A percentile compares a stretch with the other conserved stretches of the same genome.
Conservation (phyloP, 2,113 vertebrate species). For the Aix galericulata region DNA sequence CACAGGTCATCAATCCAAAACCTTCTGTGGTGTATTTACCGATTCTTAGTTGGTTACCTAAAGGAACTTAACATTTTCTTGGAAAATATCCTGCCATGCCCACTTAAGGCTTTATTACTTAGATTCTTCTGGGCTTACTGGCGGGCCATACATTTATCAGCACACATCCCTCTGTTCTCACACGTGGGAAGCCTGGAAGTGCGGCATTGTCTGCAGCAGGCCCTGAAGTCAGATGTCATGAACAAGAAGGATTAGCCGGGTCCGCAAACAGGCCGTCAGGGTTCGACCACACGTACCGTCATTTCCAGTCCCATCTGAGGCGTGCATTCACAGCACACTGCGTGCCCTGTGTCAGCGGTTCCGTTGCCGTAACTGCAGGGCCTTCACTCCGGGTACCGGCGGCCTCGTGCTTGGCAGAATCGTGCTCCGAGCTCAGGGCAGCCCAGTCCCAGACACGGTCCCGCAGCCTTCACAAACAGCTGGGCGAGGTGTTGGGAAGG, state of each 20-base stretch:
- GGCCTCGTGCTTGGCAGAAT: background rate
- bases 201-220: too few species aligned
- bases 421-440: background rate
- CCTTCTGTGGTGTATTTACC: accelerated
- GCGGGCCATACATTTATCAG: accelerated
- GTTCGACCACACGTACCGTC: background rate
- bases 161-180: accelerated
- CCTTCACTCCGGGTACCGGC: background rate
- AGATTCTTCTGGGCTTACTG: background rate
- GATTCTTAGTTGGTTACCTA: background rate
- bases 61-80: background rate
- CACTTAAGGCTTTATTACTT: background rate
- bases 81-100: accelerated
- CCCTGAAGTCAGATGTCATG: accelerated
- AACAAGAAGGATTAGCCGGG: background rate
- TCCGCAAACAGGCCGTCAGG: background rate
- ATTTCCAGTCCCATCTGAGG: background rate
- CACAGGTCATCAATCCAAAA: accelerated
- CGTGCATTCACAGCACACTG: background rate
- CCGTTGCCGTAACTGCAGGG: background rate
- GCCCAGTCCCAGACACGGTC: accelerated
- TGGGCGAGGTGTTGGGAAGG: accelerated
- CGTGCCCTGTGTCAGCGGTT: background rate
- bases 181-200: accelerated
- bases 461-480: accelerated